Conservation (phyloP, 2,113 vertebrate species). For the Toxotes chatareus region DNA sequence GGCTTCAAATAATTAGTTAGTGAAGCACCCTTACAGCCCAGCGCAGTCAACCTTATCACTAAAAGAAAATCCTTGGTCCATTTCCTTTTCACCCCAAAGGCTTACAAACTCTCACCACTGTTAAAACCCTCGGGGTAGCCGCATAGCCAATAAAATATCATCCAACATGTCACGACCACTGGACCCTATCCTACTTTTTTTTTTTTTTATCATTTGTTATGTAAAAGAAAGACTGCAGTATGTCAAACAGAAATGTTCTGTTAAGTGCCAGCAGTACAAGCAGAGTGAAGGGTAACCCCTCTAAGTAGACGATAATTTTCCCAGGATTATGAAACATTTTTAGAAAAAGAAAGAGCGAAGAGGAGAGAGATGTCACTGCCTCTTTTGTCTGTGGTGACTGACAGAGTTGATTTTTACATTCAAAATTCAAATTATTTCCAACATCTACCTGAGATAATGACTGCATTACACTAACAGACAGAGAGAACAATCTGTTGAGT, state of each 20-base stretch:
- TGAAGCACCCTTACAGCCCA: constrained; percentile 68
- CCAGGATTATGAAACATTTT: neutral
- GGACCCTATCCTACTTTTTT: constrained; percentile 4
- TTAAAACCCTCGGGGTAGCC: constrained; percentile 40
- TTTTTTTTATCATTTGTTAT: constrained; percentile 30
- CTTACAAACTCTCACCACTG: constrained; percentile 62
- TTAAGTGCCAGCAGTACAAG: neutral
- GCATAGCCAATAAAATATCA: constrained; percentile 52
- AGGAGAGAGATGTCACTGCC: neutral
- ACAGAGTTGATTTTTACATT: neutral
- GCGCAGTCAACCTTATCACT: constrained; percentile 65
- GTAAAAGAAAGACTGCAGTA: constrained; percentile 16
- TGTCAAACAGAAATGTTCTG: constrained; percentile 5
- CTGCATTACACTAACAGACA: neutral
- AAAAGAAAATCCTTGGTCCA: constrained; percentile 66
- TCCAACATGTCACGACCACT: constrained; percentile 45
- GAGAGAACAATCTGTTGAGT: neutral
- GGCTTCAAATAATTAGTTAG: constrained; percentile 77
- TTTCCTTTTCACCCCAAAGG: constrained; percentile 65
- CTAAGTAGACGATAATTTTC: neutral
- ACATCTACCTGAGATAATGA: neutral
- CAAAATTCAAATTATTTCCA: neutral
- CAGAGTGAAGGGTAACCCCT: neutral
- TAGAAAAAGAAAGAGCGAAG: neutral
- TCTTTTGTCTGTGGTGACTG: neutral